Evolutionary conservation across 1,140 invertebrate species (phyloP), one percentile per base, ranked within the genome.

Genomic region (Papilio aristodemus): DNA sequence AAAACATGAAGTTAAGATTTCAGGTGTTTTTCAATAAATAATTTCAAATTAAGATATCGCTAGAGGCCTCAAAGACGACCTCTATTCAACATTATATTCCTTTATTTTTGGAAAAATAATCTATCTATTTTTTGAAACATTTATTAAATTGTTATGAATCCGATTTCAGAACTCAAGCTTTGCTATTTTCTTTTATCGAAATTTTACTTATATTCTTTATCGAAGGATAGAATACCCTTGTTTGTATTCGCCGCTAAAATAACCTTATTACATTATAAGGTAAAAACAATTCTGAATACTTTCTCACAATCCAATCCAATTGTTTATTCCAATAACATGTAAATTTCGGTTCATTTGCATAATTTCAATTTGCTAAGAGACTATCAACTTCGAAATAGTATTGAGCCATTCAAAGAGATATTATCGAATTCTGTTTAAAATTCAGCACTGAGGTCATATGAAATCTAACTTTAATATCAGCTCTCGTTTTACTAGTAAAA

Each of bases 311-410:
- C 46, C 46, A 50, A 54, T 54, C 19, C 46, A 54, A 54, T 54
- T 54, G 46, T 54, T 54, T 54, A 54, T 54, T 25, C 46, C 46
- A 54, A 54, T 54, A 54, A 54, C 46, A 25, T 54, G 46, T 19
- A 54, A 54, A 54, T 54, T 50, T 22, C 19, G 17, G 19, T 50
- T 50, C 46, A 50, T 50, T 50, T 50, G 19, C 46, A 50, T 50
- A 50, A 50, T 50, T 54, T 54, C 46, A 54, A 54, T 54, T 54
- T 54, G 46, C 46, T 54, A 54, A 54, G 46, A 54, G 46, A 19
- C 46, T 10, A 54, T 46, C 43, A 22, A 54, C 46, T 50, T 14
- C 14, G 43, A 46, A 54, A 54, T 54, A 54, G 11, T 39, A 39
- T 54, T 54, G 46, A 54, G 46, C 46, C 10, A 54, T 54, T 46